Base-by-base conservation (phyloP, 1,140 invertebrate species). In the Palaemon carinicauda region DNA sequence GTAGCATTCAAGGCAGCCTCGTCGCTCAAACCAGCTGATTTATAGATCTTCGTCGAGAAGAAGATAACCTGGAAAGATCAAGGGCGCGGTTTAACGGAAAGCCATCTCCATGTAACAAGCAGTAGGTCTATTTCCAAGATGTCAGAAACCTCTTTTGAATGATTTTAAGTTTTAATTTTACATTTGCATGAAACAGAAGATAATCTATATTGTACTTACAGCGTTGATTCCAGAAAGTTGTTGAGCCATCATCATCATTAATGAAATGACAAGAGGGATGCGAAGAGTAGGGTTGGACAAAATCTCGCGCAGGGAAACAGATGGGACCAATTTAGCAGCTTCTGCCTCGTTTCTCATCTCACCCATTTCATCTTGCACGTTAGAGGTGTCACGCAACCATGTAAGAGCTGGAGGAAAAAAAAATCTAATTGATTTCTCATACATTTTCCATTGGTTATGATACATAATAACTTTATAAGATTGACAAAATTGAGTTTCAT, bases 181-280 rank as follows among this genome's bases (percentile, higher is more conserved):
- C n/a, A n/a, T n/a, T n/a, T n/a, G n/a, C n/a, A n/a, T n/a, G 65
- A 75, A 53, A 17, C 77, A 85, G 27, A 31, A 87, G 0, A 29
- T 2, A 87, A 89, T 27, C 82, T 78, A 3, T 54, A 29, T 41
- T 29, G 69, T 82, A 92, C 94, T 93, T 92, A 97, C 96, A 14
- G 96, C 96, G 90, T 97, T 97, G 90, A 98, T 98, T 17, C 97
- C 97, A 29, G 95, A 96, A 0, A 98, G 92, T 91, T 98, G 97
- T 91, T 98, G 97, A 0, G 96, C 96, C 0, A 98, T 91, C 95
- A 98, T 97, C 89, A 98, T 93, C 87, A 96, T 94, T 4, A 96
- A 92, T 2, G 96, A 94, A 88, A 98, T 97, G 15, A 96, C 91
- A 0, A 98, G 92, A 0, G 97, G 96, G 89, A 94, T 95, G 7